These are phyloP conservation scores for Propithecus coquereli DNA, from an alignment of 2,113 vertebrate genomes.

Conservation along the genomic window DNA sequence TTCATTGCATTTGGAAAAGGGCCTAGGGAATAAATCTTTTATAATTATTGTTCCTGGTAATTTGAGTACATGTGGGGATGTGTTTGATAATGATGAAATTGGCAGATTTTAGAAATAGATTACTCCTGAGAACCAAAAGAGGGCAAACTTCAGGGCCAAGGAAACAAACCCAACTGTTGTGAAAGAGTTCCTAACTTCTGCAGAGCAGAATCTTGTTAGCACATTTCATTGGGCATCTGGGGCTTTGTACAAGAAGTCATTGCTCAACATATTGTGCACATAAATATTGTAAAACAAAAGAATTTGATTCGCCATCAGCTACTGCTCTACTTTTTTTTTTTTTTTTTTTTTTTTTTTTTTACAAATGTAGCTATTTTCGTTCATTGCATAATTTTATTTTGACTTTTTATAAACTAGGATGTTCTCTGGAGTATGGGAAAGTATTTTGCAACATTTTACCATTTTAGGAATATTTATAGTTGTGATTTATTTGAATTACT, in stretches of 20 bases:
- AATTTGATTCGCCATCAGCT: not conserved
- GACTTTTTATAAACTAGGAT: not conserved
- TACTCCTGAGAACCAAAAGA: not conserved
- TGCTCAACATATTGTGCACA: not conserved
- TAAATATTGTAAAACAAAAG: not conserved
- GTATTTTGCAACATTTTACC: not conserved
- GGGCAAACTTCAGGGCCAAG: not conserved
- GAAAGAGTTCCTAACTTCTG: not conserved
- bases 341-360: not conserved
- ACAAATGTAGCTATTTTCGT: slow-evolving; percentile 17
- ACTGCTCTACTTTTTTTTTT: not conserved
- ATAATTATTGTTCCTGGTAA: not conserved
- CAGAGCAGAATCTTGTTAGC: not conserved
- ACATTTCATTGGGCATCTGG: not conserved
- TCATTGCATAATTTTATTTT: not conserved
- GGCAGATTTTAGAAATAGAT: not conserved
- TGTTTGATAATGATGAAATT: slow-evolving; percentile 11
- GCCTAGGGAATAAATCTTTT: not conserved
- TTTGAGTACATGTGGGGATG: not conserved
- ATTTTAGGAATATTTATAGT: not conserved
- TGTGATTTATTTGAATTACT: not conserved
- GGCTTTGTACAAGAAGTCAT: slow-evolving; percentile 5
- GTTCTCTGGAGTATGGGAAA: not conserved
- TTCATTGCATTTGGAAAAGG: not conserved
- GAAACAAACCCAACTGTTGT: not conserved